Conservation (phyloP, 2,888 invertebrate species). For the Apamea anceps region DNA sequence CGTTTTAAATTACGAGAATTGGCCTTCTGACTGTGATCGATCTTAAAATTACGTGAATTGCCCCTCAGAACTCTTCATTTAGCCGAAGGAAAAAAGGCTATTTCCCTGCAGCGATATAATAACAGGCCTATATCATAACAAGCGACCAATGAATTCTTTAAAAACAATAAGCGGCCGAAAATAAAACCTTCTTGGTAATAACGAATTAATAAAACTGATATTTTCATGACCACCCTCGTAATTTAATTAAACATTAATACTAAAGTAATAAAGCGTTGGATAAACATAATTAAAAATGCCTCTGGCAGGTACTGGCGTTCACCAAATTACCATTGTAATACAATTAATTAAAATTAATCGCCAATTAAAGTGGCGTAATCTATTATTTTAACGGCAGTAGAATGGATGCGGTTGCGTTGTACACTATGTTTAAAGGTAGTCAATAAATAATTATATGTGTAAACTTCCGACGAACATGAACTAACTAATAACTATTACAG, state of each 20-base stretch:
- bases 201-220: slow-evolving; percentile 26
- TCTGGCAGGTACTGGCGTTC: slow-evolving; percentile 54
- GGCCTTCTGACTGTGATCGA: too few relatives aligned
- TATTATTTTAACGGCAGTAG: slow-evolving; percentile 63
- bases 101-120: neutral
- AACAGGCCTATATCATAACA: neutral
- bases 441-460: neutral
- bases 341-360: slow-evolving; percentile 73
- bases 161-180: slow-evolving; percentile 16
- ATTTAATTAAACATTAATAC: slow-evolving; percentile 76
- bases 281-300: slow-evolving; percentile 79
- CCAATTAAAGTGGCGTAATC: slow-evolving; percentile 68
- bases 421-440: slow-evolving; percentile 7
- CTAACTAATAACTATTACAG: neutral
- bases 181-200: slow-evolving; percentile 13
- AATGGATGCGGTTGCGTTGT: slow-evolving; percentile 42
- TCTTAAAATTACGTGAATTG: too few relatives aligned
- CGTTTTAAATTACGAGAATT: too few relatives aligned
- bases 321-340: slow-evolving; percentile 58
- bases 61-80: too few relatives aligned
- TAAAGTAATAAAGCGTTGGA: slow-evolving; percentile 71
- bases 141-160: slow-evolving; percentile 12
- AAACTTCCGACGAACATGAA: neutral
- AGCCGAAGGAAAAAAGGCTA: neutral
- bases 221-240: slow-evolving; percentile 59